Conservation (phyloP, 2,888 invertebrate genomes). For the Muschampia plurimacula region DNA sequence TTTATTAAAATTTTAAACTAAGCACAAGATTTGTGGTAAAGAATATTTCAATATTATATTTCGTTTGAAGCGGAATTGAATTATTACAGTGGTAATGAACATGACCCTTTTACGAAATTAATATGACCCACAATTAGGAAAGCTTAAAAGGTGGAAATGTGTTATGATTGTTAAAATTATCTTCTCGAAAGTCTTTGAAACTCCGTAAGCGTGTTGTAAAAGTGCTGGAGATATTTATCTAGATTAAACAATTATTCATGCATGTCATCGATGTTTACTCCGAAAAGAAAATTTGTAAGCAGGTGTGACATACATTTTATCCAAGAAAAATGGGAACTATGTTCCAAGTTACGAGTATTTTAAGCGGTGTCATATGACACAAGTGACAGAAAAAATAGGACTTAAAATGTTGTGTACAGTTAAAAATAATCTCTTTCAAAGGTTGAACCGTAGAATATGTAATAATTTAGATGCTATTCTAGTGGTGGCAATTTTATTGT, state of each 20-base stretch:
- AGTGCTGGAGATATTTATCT: neutral
- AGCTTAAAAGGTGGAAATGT: no score
- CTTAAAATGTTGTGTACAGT: neutral
- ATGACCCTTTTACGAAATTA: neutral
- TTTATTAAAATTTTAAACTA: no score
- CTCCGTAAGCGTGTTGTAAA: neutral
- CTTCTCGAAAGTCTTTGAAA: neutral
- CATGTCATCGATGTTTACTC: slow-evolving; percentile 7
- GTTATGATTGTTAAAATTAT: neutral
- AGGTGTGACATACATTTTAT: slow-evolving; percentile 9
- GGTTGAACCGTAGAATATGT: no score
- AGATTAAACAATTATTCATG: neutral
- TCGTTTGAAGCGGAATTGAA: no score
- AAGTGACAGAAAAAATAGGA: neutral
- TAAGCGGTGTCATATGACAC: slow-evolving; percentile 6
- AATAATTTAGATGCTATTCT: no score
- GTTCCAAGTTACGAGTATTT: slow-evolving; percentile 17
- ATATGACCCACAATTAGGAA: neutral
- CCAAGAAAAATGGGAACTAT: neutral
- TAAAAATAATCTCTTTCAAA: neutral
- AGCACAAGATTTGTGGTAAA: no score
- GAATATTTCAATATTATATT: no score
- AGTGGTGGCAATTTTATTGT: no score
- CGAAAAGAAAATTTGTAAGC: slow-evolving; percentile 10
- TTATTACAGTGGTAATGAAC: neutral